A percentile compares a stretch with the other conserved stretches of the same genome.
phyloP scores from a whole-genome alignment of 2,888 invertebrate genomes.

The Clanis bilineata region DNA sequence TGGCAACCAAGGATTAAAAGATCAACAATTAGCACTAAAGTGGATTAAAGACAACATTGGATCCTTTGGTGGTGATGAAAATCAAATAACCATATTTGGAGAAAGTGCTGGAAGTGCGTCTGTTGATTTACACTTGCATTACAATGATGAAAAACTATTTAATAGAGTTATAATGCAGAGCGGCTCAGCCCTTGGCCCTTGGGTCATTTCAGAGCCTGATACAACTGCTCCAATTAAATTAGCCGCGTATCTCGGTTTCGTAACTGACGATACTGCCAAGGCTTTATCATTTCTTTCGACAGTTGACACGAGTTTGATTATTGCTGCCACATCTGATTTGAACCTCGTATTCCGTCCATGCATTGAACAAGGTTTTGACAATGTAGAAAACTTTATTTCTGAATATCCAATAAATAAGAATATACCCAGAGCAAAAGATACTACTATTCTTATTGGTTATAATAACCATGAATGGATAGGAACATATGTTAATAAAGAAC shows the following conservation, averaged over 20 bases:
- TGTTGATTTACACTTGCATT: constrained; percentile 49
- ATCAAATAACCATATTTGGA: constrained; percentile 54
- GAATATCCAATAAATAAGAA: constrained; percentile 39
- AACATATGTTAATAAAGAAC: constrained; percentile 23
- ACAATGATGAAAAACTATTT: constrained; percentile 46
- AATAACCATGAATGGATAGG: constrained; percentile 38
- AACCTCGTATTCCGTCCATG: constrained; percentile 39
- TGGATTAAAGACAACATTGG: constrained; percentile 59
- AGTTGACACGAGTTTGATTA: constrained; percentile 38
- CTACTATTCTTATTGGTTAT: constrained; percentile 42
- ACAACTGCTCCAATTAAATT: constrained; percentile 38
- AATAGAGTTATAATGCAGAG: constrained; percentile 55
- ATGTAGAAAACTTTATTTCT: constrained; percentile 38
- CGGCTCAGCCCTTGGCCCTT: constrained; percentile 37
- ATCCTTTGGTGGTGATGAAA: constrained; percentile 54
- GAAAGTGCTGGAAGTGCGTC: constrained; percentile 55
- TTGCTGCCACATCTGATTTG: constrained; percentile 38
- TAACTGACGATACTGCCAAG: constrained; percentile 35
- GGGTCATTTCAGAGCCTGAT: constrained; percentile 35
- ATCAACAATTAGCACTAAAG: constrained; percentile 51
- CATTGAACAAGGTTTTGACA: constrained; percentile 44
- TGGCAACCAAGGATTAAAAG: constrained; percentile 62
- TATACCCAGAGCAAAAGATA: constrained; percentile 29
- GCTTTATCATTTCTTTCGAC: constrained; percentile 48
- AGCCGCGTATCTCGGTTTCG: constrained; percentile 43